Base-by-base conservation (phyloP, 2,113 vertebrate species). In the Amphiprion percula region DNA sequence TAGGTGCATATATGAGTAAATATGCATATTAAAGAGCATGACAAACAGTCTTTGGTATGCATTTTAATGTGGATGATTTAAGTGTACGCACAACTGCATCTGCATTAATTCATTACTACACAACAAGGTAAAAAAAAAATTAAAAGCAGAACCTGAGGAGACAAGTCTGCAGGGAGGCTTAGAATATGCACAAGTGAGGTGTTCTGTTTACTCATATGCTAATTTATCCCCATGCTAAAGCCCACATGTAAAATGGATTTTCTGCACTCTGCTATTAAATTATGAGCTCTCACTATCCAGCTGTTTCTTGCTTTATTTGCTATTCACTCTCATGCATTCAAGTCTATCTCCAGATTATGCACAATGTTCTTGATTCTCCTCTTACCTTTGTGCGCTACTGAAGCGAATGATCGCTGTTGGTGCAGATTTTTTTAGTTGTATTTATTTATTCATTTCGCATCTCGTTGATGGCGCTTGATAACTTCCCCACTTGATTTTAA, bases 121-220 rank as follows among this genome's bases (percentile, higher is more conserved):
- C 67, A 77, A 77, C 59, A 69, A 80, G 77, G 79, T 77, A 46
- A 68, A 47, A 47, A 52, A 69, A 75, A 75, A 88, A 79, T 52
- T 74, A 30, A 82, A 80, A 82, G 77, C 58, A 74, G 41, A 86
- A 85, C 59, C 74, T 63, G 66, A 84, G 64, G 55, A 78, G 52
- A 67, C 21, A 33, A 30, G 67, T 83, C 87, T 76, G 52, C 4
- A 9, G 61, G 74, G 76, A 82, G 47, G 54, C 44, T 83, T 52
- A 49, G 65, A 76, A 72, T 82, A 79, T 74, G 79, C 74, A 66
- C 59, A 68, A 84, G 65, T 80, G 77, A 71, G 83, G 81, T 74
- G 49, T 80, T 83, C 68, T 90, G 90, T 90, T 90, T 87, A 88
- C 76, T 80, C 65, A 9, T 82, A 87, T 90, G 83, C 74, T 81